Base-by-base conservation (phyloP, 35 echinoderm and acorn worm genomes). In the Heliocidaris tuberculata region DNA sequence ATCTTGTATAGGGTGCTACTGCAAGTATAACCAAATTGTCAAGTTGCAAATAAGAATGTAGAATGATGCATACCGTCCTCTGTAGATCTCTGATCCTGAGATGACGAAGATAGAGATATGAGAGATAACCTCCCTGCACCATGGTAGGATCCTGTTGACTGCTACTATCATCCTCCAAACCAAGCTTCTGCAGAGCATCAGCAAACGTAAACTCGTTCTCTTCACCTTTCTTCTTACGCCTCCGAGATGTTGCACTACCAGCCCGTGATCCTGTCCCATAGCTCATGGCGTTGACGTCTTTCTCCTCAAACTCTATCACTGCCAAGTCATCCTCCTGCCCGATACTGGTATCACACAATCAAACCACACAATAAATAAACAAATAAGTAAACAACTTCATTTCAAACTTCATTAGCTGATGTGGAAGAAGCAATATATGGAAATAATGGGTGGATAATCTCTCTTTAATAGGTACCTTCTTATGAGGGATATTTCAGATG, bases 291-390 rank as follows among this genome's bases (percentile, higher is more conserved):
- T 99, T 97, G 27, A 94, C 92, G 71, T 99, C 98, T 90, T 97
- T 97, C 50, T 99, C 98, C 35, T 99, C 98, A 97, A 99, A 99
- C 27, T 99, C 98, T 35, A 95, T 95, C 16, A 99, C 94, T 31
- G 94, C 92, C 59, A 96, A 87, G 78, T 99, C 98, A 32, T 97
- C 97, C 6, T 96, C 96, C 85, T 94, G 61, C 2, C 87, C 85
- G 17, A 85, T 56, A 59, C 98, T 99, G 94, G 49, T 78, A 78
- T 61, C 35, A 32, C 2, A 9, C 32, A 93, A 15, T 42, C 35
- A 42, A 42, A 42, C 3, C 0, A 19, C 2, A 78, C 21, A 78
- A 78, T 19, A 70, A 85, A 31, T 6, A 60, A 31, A 35, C 5
- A 48, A n/a, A 11, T 31, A 16, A 10, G 50, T 24, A 70, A 70